Conservation (phyloP, 2,113 vertebrate genomes). For the Seriola aureovittata region DNA sequence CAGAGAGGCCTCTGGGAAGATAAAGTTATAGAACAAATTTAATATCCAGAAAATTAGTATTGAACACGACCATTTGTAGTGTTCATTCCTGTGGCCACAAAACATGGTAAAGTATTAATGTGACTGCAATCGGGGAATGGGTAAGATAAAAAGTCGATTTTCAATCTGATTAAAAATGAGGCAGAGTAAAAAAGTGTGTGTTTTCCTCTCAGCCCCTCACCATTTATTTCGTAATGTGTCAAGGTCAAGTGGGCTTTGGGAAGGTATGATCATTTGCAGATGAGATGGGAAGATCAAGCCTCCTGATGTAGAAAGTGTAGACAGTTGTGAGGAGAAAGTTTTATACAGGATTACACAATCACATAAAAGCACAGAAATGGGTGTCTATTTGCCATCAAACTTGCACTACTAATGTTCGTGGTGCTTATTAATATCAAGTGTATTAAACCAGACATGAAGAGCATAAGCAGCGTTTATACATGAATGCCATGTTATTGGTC, state of each 20-base stretch:
- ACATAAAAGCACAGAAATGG: conserved; percentile 2
- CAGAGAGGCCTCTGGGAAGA: conserved; percentile 44
- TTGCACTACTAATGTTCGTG: neutral
- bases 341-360: neutral
- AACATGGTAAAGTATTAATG: conserved; percentile 26
- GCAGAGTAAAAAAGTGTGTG: neutral
- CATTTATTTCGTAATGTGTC: neutral
- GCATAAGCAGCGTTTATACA: conserved; percentile 11
- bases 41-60: conserved; percentile 34
- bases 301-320: neutral
- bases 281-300: neutral
- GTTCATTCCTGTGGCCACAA: conserved; percentile 22
- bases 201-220: neutral
- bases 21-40: conserved; percentile 13
- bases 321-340: conserved; percentile 7
- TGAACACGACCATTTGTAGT: conserved; percentile 4
- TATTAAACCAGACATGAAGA: conserved; percentile 14
- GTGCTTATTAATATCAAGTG: neutral
- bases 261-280: neutral
- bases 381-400: neutral
- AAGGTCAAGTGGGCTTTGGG: neutral
- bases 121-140: conserved; percentile 1
- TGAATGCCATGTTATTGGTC: conserved; percentile 20
- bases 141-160: conserved; percentile 16
- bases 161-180: neutral